A percentile compares a stretch with the other conserved stretches of the same genome.
Evolutionary conservation across 2,113 vertebrate species (phyloP).

Genomic region (Trichechus manatus): DNA sequence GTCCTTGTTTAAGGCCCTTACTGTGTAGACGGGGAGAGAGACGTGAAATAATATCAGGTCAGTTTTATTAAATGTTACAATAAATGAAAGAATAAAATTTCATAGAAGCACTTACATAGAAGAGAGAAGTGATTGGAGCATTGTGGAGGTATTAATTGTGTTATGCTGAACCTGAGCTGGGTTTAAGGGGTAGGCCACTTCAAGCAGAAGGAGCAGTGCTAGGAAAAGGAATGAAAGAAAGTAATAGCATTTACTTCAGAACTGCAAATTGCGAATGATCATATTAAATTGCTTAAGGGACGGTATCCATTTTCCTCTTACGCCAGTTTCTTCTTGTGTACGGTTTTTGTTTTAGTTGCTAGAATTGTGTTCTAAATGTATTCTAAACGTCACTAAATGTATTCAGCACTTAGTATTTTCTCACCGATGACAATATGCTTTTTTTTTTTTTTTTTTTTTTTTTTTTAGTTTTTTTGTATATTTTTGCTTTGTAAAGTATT

Average conservation of each 20-base stretch:
- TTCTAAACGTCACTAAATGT: neutral
- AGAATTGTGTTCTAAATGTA: neutral
- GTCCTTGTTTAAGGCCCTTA: conserved; percentile 7
- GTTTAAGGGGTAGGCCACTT: conserved; percentile 22
- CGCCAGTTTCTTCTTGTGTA: neutral
- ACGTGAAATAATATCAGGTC: neutral
- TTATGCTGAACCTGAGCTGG: neutral
- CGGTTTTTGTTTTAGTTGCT: conserved; percentile 34
- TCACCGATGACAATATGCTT: neutral
- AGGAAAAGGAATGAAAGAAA: neutral
- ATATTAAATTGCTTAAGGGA: neutral
- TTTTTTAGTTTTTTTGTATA: conserved; percentile 58
- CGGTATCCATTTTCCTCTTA: neutral
- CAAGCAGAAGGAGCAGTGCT: neutral
- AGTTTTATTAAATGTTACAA: conserved; percentile 41
- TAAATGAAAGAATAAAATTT: conserved; percentile 17
- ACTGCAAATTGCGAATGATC: neutral
- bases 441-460: conserved; percentile 20
- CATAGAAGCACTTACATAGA: neutral
- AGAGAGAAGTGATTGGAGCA: conserved; percentile 15
- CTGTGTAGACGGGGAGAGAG: neutral
- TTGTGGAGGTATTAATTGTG: neutral
- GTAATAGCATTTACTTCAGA: neutral
- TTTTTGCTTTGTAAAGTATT: conserved; percentile 18
- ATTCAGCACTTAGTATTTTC: conserved; percentile 36